Conservation (phyloP, 2,113 vertebrate species). For the Corythoichthys intestinalis region DNA sequence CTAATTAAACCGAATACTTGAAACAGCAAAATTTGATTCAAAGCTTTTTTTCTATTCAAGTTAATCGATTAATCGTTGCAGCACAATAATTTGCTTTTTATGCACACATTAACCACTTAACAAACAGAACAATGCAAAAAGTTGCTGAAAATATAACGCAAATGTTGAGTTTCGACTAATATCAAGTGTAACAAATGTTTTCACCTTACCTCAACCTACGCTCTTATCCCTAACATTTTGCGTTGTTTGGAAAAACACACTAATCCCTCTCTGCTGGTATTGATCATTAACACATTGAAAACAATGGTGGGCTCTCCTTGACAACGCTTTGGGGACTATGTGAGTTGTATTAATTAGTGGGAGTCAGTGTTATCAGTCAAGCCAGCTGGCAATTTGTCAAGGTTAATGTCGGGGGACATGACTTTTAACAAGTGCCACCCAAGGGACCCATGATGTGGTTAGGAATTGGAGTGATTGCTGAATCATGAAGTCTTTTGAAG, state of each 20-base stretch:
- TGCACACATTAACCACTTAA: too few relatives aligned
- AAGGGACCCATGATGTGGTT: constrained; percentile 5
- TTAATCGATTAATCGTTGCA: not conserved
- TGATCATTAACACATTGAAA: constrained; percentile 7
- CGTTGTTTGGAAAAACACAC: constrained; percentile 6
- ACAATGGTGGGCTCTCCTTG: constrained; percentile 15
- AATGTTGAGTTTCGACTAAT: not conserved
- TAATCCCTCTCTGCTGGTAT: constrained; percentile 17
- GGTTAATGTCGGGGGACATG: constrained; percentile 46
- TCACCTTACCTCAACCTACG: not conserved
- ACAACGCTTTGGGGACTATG: not conserved
- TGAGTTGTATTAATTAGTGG: constrained; percentile 16
- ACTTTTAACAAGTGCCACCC: constrained; percentile 26
- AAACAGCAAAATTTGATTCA: too few relatives aligned
- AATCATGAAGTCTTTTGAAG: constrained; percentile 35
- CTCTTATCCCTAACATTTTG: constrained; percentile 8
- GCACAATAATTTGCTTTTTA: too few relatives aligned
- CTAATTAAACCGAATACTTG: too few relatives aligned
- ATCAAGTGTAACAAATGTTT: not conserved
- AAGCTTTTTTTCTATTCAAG: not conserved
- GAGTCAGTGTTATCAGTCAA: constrained; percentile 38
- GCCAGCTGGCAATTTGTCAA: constrained; percentile 30
- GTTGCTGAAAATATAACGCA: not conserved
- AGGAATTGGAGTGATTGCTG: constrained; percentile 26
- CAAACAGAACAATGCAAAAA: too few relatives aligned